Evolutionary conservation across 2,888 invertebrate species (phyloP), one percentile per base, ranked within the genome.

Genomic region (Physocephala rufipes): DNA sequence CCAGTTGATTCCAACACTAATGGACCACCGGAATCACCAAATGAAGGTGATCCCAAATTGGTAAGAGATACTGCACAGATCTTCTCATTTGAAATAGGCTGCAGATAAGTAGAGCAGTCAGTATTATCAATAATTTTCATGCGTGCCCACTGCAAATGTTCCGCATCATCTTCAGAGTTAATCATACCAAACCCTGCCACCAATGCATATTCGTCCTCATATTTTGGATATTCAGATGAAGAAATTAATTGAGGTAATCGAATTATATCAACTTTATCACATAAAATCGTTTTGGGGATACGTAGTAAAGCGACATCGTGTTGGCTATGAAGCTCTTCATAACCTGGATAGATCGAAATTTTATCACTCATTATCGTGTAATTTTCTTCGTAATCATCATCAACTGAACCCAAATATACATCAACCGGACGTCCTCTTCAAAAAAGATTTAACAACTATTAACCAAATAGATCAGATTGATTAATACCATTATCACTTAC

Each of bases 1-100:
- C 36, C 16, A 47, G 16, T 36, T 66, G 55, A 65, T 12, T 5
- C 15, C 49, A 76, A 69, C 15, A 76, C 79, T 74, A 85, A 74
- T 68, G 84, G 83, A 63, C 81, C 84, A 19, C 84, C 84, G 7
- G 82, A 84, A 74, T 84, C 84, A n/a, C 84, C 82, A 26, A 75
- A 77, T 77, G 82, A 83, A 43, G 79, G 79, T 49, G 82, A 79
- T 80, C 3, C 21, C 12, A 21, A 21, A 13, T 53, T 12, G n/a
- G 12, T 5, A 2, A 19, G 1, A 2, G 53, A 12, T 19, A 21
- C n/a, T 1, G 21, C 21, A 21, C 53, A 53, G 1, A 53, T 9
- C n/a, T n/a, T 53, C 2, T n/a, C 2, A 13, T 13, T 2, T 12
- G 53, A 21, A n/a, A 53, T 9, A 21, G 21, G 21, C 21, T 53